A percentile compares a stretch with the other conserved stretches of the same genome.
phyloP scores from a whole-genome alignment of 2,113 vertebrate genomes.

The Callaeas wilsoni region DNA sequence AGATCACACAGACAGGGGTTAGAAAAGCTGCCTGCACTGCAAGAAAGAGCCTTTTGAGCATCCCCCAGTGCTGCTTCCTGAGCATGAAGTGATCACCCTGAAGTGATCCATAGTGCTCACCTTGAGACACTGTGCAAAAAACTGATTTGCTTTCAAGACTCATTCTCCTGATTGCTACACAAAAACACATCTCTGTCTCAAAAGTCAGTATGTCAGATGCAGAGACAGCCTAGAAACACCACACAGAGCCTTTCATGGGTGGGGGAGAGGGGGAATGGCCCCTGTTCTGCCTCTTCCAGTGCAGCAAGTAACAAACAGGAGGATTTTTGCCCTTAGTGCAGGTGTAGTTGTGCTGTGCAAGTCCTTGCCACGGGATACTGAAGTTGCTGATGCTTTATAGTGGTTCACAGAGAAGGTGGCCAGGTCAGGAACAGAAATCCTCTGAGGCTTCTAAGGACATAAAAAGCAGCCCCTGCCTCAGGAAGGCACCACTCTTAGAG shows the following conservation, averaged over 20 bases:
- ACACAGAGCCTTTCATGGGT: not conserved
- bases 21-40: not conserved
- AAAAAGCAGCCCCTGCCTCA: not conserved
- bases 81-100: not conserved
- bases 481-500: not conserved
- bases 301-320: not conserved
- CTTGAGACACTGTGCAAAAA: not conserved
- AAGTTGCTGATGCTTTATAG: not conserved
- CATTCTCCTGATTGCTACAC: not conserved
- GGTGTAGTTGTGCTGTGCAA: not conserved
- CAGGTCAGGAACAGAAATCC: not conserved
- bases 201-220: not conserved
- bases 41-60: not conserved
- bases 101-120: not conserved
- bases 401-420: not conserved
- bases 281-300: not conserved
- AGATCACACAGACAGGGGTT: not conserved
- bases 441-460: not conserved
- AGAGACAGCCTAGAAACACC: not conserved
- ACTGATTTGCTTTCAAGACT: not conserved
- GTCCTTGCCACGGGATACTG: not conserved
- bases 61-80: not conserved
- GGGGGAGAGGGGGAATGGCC: accelerated
- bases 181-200: not conserved
- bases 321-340: not conserved